Percentiles rank a stretch among this genome's conserved stretches.
Evolutionary conservation across 2,888 invertebrate genomes (phyloP).

Genomic region (Archips crataeganus): DNA sequence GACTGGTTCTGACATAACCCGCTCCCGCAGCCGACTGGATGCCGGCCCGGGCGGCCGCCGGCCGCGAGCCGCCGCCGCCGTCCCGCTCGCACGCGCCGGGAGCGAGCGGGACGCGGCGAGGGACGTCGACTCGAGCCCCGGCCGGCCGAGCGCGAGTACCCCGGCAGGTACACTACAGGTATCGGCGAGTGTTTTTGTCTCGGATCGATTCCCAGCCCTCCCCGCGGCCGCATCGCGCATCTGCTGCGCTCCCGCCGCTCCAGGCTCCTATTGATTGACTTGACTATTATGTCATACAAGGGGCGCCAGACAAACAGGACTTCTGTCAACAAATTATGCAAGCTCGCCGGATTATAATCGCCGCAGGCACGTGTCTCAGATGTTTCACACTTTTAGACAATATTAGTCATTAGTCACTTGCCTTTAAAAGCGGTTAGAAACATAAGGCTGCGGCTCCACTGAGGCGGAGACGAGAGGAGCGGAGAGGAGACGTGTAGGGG

Average conservation of each 20-base stretch:
- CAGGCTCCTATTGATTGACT: constrained; percentile 24
- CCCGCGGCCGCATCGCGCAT: constrained; percentile 12
- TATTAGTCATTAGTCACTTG: too few relatives aligned
- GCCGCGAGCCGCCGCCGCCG: constrained; percentile 41
- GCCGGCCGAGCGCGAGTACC: neutral
- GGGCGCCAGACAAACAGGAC: constrained; percentile 10
- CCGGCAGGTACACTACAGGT: constrained; percentile 35
- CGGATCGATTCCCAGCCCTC: constrained; percentile 38
- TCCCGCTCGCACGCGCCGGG: constrained; percentile 12
- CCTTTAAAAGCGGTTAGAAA: too few relatives aligned
- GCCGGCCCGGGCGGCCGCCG: constrained; percentile 10
- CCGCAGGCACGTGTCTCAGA: neutral
- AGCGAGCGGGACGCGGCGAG: constrained; percentile 17
- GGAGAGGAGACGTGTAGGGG: too few relatives aligned
- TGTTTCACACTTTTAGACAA: neutral
- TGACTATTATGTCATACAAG: constrained; percentile 27
- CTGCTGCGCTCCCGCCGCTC: constrained; percentile 3
- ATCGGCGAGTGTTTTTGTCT: constrained; percentile 38
- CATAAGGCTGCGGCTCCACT: too few relatives aligned
- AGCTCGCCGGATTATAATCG: neutral
- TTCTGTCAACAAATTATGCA: constrained; percentile 5
- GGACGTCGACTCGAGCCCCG: neutral
- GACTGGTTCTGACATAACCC: constrained; percentile 61
- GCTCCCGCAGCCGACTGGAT: constrained; percentile 48
- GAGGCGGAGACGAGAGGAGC: too few relatives aligned